Percentiles rank a stretch among this genome's conserved stretches.
Evolutionary conservation across 2,888 invertebrate species (phyloP).

Genomic region (Eupithecia insigniata): DNA sequence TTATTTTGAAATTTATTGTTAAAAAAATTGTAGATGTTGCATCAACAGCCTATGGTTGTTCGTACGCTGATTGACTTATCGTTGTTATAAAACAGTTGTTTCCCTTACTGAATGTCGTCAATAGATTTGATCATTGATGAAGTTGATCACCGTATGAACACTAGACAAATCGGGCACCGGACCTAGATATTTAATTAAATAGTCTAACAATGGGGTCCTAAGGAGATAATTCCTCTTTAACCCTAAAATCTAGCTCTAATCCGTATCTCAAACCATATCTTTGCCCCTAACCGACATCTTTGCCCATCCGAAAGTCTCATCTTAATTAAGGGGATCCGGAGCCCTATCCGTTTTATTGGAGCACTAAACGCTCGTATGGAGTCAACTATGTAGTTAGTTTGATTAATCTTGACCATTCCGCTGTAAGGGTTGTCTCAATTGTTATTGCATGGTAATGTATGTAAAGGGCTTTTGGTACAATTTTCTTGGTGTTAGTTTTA

Average conservation of each 20-base stretch:
- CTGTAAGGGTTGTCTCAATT: slow-evolving; percentile 4
- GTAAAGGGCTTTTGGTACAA: not conserved
- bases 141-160: no score
- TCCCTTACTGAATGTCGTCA: no score
- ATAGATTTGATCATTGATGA: no score
- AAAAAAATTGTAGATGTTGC: no score
- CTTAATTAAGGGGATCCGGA: slow-evolving; percentile 28
- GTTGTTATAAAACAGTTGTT: no score
- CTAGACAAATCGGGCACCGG: not conserved
- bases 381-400: slow-evolving; percentile 35
- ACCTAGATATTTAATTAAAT: not conserved
- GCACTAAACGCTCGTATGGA: slow-evolving; percentile 41
- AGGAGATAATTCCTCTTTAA: not conserved
- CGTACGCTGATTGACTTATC: no score
- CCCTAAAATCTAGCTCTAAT: not conserved
- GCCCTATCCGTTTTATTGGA: slow-evolving; percentile 43
- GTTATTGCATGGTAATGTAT: slow-evolving; percentile 17
- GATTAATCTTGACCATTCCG: slow-evolving; percentile 28
- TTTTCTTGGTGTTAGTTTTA: slow-evolving; percentile 2
- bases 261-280: not conserved
- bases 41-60: no score
- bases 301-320: slow-evolving; percentile 15
- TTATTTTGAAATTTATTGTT: no score
- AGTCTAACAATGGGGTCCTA: not conserved
- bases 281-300: not conserved